A percentile compares a stretch with the other conserved stretches of the same genome.
phyloP scores from a whole-genome alignment of 2,113 vertebrate genomes.

The Forbesichthys papilliferus region DNA sequence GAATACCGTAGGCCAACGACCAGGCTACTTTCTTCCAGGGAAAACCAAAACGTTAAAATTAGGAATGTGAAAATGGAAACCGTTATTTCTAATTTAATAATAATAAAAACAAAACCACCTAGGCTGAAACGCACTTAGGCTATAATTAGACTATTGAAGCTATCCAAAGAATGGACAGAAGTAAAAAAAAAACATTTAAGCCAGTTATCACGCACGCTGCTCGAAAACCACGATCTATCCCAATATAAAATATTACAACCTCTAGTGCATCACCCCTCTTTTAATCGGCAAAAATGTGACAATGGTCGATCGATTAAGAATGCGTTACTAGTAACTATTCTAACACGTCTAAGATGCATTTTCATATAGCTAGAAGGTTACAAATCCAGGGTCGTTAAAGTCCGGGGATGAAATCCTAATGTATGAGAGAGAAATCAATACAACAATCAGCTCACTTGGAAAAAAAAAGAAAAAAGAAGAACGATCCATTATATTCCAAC shows the following conservation, averaged over 20 bases:
- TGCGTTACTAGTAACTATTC: neutral
- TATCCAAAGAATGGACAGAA: no score
- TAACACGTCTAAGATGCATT: neutral
- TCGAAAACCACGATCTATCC: slow-evolving; percentile 33
- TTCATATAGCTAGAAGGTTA: neutral
- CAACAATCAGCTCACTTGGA: neutral
- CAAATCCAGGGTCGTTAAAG: slow-evolving; percentile 45
- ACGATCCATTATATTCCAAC: neutral
- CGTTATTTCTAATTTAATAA: neutral
- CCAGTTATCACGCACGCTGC: slow-evolving; percentile 4
- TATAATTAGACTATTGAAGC: no score
- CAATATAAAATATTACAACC: slow-evolving; percentile 47
- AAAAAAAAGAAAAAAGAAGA: neutral
- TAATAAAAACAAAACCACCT: no score
- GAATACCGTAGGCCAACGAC: neutral
- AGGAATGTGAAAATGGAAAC: neutral
- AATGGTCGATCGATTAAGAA: neutral
- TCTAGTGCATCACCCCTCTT: slow-evolving; percentile 13
- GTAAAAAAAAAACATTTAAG: neutral
- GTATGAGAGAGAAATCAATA: neutral
- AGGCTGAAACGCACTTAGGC: no score
- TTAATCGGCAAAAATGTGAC: neutral
- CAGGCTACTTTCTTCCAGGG: slow-evolving; percentile 23
- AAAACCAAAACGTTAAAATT: neutral
- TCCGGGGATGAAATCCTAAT: slow-evolving; percentile 40